These are phyloP conservation scores for Hydrolagus affinis DNA, from an alignment of 2,113 vertebrate species.

Conservation along the genomic window DNA sequence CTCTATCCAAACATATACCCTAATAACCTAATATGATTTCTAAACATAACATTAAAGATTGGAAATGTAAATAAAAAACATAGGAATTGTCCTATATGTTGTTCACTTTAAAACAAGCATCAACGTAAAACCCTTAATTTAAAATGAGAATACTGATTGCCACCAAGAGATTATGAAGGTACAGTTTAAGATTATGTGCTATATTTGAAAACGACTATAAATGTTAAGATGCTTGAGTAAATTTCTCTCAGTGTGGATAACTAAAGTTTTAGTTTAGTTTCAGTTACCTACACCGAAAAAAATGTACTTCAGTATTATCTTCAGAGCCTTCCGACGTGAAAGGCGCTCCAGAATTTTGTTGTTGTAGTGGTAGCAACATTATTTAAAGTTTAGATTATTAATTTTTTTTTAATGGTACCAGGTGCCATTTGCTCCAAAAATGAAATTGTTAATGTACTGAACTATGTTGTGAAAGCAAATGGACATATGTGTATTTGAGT, in stretches of 20 bases:
- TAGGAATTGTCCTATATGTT: background rate
- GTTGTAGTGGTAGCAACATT: too few relatives aligned
- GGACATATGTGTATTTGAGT: background rate
- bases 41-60: background rate
- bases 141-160: background rate
- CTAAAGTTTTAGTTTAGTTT: too few relatives aligned
- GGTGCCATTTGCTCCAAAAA: background rate
- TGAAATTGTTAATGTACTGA: background rate
- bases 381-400: background rate
- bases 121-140: background rate
- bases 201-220: background rate
- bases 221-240: background rate
- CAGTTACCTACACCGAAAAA: too few relatives aligned
- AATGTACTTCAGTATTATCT: background rate
- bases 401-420: too few relatives aligned
- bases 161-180: background rate
- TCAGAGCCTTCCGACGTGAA: too few relatives aligned
- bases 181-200: background rate
- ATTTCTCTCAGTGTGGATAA: background rate
- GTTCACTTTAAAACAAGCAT: background rate
- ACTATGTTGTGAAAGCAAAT: background rate
- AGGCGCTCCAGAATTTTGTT: too few relatives aligned
- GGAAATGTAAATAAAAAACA: background rate
- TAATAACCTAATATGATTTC: background rate
- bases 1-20: too few relatives aligned